Percentiles rank a stretch among this genome's conserved stretches.
Evolutionary conservation across 2,113 vertebrate genomes (phyloP).

Genomic region (Leptobrachium leishanense): DNA sequence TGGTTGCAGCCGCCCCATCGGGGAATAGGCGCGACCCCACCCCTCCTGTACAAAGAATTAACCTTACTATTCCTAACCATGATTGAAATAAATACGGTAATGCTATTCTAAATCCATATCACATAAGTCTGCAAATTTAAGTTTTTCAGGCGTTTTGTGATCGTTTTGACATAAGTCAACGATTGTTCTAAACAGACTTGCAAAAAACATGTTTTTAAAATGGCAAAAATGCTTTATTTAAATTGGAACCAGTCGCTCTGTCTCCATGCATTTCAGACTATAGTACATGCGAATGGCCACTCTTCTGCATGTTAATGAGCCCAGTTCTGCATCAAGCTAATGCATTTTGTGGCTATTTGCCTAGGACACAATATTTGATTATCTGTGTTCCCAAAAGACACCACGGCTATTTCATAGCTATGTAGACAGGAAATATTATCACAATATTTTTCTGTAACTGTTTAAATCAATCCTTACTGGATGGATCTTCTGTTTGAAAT

Average conservation of each 20-base stretch:
- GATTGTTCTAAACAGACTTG: neutral
- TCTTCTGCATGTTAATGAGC: conserved; percentile 18
- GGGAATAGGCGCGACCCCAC: too few relatives aligned
- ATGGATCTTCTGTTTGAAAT: too few relatives aligned
- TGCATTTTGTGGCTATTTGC: neutral
- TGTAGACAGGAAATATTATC: neutral
- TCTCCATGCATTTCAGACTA: neutral
- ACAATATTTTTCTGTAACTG: too few relatives aligned
- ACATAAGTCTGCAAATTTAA: too few relatives aligned
- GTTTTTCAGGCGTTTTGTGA: too few relatives aligned
- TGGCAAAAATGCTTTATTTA: conserved; percentile 9
- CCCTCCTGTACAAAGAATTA: too few relatives aligned
- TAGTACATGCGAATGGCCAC: conserved; percentile 6
- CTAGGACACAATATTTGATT: neutral
- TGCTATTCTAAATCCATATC: too few relatives aligned
- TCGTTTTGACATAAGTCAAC: too few relatives aligned
- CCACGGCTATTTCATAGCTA: neutral
- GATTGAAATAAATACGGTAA: too few relatives aligned
- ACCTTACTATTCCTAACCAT: too few relatives aligned
- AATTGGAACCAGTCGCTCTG: neutral
- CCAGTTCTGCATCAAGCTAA: conserved; percentile 18
- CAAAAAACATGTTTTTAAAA: conserved; percentile 7
- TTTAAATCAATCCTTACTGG: too few relatives aligned
- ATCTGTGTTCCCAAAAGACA: conserved; percentile 4
- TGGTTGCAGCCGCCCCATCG: too few relatives aligned